phyloP scores from a whole-genome alignment of 2,888 invertebrate species.

The Orchesellides sinensis region DNA sequence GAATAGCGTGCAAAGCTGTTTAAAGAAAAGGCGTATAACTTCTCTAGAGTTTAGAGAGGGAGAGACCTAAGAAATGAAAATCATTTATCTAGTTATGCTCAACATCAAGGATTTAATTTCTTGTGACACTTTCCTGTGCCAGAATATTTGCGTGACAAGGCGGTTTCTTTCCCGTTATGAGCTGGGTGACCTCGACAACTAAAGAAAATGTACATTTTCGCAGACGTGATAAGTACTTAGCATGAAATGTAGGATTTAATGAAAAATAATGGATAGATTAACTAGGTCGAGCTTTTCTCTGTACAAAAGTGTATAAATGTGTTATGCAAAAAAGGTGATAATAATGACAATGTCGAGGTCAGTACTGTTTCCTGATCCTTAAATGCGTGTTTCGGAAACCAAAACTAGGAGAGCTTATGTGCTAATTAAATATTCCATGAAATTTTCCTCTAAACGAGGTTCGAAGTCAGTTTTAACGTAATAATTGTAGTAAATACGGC shows the following conservation, averaged over 20 bases:
- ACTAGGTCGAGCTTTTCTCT: slow-evolving; percentile 45
- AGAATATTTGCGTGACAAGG: slow-evolving; percentile 53
- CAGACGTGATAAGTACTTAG: slow-evolving; percentile 11
- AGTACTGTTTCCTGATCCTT: slow-evolving; percentile 1
- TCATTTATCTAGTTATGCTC: background rate
- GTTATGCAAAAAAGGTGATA: background rate
- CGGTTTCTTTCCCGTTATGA: slow-evolving; percentile 25
- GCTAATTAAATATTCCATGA: too few species aligned
- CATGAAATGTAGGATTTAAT: slow-evolving; percentile 48
- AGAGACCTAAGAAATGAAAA: too few species aligned
- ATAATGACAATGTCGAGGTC: slow-evolving; percentile 31
- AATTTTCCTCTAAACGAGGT: too few species aligned
- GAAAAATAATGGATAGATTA: slow-evolving; percentile 52
- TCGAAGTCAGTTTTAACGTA: too few species aligned
- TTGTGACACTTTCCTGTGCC: slow-evolving; percentile 33
- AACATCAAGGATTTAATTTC: slow-evolving; percentile 33
- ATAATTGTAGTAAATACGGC: too few species aligned
- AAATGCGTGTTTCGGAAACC: too few species aligned
- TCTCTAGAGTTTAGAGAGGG: too few species aligned
- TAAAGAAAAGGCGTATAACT: too few species aligned
- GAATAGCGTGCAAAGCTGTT: too few species aligned
- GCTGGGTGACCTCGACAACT: slow-evolving; percentile 51
- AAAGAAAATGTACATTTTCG: background rate
- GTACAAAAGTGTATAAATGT: background rate
- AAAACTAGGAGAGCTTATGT: too few species aligned